Conservation (phyloP, 2,797 vertebrate species). For the Myotis findleyi region DNA sequence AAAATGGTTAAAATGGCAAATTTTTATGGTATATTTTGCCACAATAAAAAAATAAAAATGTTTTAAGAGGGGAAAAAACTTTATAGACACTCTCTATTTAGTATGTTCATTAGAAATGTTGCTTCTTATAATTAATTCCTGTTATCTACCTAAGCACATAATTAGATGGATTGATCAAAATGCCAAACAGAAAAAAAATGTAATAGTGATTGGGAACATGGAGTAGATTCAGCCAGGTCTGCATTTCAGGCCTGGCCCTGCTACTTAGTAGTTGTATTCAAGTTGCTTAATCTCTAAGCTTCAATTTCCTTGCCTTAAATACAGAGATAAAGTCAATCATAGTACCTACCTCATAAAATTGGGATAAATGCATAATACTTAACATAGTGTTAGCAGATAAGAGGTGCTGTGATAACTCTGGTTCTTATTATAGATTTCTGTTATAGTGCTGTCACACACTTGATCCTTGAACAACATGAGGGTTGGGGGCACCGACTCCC, state of each 20-base stretch:
- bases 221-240: background rate
- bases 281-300: constrained; percentile 10
- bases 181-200: background rate
- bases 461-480: background rate
- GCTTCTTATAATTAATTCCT: constrained; percentile 19
- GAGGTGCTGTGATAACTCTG: background rate
- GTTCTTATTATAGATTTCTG: constrained; percentile 16
- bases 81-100: constrained; percentile 8
- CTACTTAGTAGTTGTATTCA: background rate
- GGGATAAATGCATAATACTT: background rate
- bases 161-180: constrained; percentile 32
- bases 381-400: background rate
- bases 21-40: constrained; percentile 36
- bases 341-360: background rate
- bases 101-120: constrained; percentile 6
- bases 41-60: background rate
- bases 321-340: constrained; percentile 10
- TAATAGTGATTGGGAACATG: background rate
- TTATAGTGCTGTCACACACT: background rate
- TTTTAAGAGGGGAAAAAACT: constrained; percentile 12
- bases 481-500: background rate
- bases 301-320: background rate
- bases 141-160: background rate
- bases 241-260: background rate
- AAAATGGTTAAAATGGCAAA: constrained; percentile 30